These are phyloP conservation scores for Shinisaurus crocodilurus DNA, from an alignment of 2,113 vertebrate genomes.

Conservation along the genomic window DNA sequence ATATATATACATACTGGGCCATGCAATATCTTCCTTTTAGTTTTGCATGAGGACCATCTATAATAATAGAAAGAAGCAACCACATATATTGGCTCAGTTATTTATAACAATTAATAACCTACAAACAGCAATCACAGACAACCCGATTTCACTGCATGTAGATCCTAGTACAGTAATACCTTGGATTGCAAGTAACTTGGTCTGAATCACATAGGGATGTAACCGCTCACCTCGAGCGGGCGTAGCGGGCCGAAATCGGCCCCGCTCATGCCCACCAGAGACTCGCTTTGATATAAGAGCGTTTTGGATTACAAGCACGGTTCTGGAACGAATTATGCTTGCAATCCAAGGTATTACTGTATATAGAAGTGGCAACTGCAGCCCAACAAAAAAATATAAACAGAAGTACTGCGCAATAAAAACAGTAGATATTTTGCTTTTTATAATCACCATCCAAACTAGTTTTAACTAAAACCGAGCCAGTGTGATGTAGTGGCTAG, in stretches of 20 bases:
- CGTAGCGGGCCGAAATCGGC: no score
- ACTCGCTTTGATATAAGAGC: no score
- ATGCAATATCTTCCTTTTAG: slow-evolving; percentile 37
- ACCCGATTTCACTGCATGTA: neutral
- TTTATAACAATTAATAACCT: neutral
- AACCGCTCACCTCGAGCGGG: no score
- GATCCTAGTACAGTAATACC: no score
- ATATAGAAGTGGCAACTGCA: slow-evolving; percentile 1
- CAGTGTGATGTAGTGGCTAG: neutral
- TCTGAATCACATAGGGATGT: no score
- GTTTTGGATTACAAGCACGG: no score
- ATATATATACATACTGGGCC: slow-evolving; percentile 38
- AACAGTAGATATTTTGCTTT: slow-evolving; percentile 12
- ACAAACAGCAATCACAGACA: neutral
- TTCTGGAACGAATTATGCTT: no score
- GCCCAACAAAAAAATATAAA: slow-evolving; percentile 1
- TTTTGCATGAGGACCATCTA: slow-evolving; percentile 29
- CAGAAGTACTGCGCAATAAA: neutral
- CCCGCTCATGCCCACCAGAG: no score
- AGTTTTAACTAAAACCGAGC: neutral
- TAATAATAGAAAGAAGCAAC: slow-evolving; percentile 35
- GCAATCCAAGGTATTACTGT: no score
- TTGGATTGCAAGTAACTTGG: no score
- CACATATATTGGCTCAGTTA: neutral
- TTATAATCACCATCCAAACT: neutral